A percentile compares a stretch with the other conserved stretches of the same genome.
These are phyloP conservation scores for Centrocercus urophasianus DNA, from an alignment of 2,113 vertebrate species.

Conservation along the genomic window DNA sequence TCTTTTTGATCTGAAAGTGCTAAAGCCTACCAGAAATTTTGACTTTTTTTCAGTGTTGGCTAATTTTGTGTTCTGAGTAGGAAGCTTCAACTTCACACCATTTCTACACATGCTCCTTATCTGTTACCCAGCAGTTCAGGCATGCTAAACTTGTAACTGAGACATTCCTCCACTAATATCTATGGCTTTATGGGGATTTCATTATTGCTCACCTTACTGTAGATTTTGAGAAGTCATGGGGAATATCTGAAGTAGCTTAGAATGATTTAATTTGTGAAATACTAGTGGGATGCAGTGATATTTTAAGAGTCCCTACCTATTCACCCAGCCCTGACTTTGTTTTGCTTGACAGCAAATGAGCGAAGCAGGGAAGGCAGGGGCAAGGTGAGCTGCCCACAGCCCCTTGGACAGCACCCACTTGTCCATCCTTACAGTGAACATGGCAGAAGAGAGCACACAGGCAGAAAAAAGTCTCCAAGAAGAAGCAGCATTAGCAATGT, in stretches of 20 bases:
- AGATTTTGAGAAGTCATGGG: background rate
- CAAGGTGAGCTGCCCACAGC: background rate
- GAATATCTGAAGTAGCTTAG: background rate
- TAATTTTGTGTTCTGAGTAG: slow-evolving; percentile 60
- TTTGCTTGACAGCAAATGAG: background rate
- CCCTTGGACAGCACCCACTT: background rate
- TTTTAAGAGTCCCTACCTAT: background rate
- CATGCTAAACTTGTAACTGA: background rate
- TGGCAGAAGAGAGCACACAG: background rate
- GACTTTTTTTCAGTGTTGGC: background rate
- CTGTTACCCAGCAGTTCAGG: background rate
- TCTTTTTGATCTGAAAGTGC: slow-evolving; percentile 8
- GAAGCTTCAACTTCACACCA: slow-evolving; percentile 51
- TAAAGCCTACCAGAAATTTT: slow-evolving; percentile 10
- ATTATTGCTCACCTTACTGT: slow-evolving; percentile 49
- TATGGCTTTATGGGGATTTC: slow-evolving; percentile 38
- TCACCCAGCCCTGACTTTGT: background rate
- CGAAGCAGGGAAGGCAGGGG: background rate
- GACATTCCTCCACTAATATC: background rate
- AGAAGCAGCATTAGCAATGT: background rate
- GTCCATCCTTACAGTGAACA: fast-evolving
- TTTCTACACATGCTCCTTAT: background rate
- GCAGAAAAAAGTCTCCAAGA: background rate
- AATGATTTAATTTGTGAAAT: background rate
- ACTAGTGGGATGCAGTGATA: background rate